phyloP scores from a whole-genome alignment of 1,140 invertebrate species.

The Drosophila ogumai region DNA sequence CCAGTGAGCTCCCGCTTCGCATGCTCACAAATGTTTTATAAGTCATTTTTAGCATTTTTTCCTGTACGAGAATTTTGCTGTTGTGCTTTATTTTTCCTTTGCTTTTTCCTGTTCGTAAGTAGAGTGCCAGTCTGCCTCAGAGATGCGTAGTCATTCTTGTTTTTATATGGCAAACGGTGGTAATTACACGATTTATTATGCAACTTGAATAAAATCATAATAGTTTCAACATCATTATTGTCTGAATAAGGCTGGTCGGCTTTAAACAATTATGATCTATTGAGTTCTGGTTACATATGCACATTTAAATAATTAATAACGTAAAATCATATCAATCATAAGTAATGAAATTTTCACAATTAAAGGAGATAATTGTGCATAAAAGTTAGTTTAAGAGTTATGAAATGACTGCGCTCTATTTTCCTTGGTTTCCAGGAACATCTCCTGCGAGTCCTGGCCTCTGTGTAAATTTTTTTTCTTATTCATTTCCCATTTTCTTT shows the following conservation, averaged over 20 bases:
- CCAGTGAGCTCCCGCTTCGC: constrained; percentile 24
- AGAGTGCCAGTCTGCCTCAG: constrained; percentile 16
- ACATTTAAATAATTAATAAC: background rate
- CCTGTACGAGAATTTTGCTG: constrained; percentile 29
- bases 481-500: constrained; percentile 36
- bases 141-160: constrained; percentile 6
- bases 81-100: constrained; percentile 24
- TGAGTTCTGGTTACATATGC: background rate
- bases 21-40: constrained; percentile 63
- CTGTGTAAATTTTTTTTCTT: constrained; percentile 11
- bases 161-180: background rate
- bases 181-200: background rate
- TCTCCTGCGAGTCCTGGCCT: constrained; percentile 7
- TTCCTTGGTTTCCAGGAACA: background rate
- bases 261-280: background rate
- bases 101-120: constrained; percentile 36
- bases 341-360: background rate
- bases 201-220: background rate
- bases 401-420: background rate
- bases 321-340: background rate
- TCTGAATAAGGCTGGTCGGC: background rate
- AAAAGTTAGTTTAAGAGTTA: background rate
- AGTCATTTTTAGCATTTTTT: constrained; percentile 57
- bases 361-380: background rate
- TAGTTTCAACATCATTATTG: background rate